Base-by-base conservation (phyloP, 2,888 invertebrate genomes). In the Uloborus plumipes region DNA sequence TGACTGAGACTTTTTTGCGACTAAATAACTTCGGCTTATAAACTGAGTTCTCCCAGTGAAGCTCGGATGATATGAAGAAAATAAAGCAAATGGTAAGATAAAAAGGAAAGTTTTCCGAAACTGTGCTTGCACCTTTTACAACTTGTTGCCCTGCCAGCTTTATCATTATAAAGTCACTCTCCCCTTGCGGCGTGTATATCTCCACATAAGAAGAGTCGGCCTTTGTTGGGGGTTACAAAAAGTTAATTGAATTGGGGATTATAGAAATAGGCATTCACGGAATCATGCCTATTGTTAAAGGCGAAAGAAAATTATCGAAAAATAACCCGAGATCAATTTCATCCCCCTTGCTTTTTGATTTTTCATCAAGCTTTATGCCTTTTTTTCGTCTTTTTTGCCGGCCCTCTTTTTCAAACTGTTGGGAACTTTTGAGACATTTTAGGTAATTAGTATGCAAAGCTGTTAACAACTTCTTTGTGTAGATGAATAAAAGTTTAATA, bases 401-500 rank as follows among this genome's bases (percentile, higher is more conserved):
- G 20, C 39, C 7, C 11, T 39, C 39, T 31, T 16, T n/a, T 47
- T 65, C 49, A n/a, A 22, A 18, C 18, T 39, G n/a, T 31, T 20
- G 51, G 31, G 73, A 53, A 70, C 70, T 76, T 82, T 82, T 76
- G 71, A 75, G 75, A 72, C 81, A 76, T 82, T 82, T 82, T 74
- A 72, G 71, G 67, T 83, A 83, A 83, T 83, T 83, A 83, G 77
- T 73, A 83, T 83, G 83, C 77, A 83, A 83, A 83, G 83, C 83
- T 73, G 77, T 83, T 83, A 83, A 83, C 82, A 76, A 59, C 83
- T 73, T 77, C 83, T 76, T 76, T 77, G 72, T 77, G 77, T 77
- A 72, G 49, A 51, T 77, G 83, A 77, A 83, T 83, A 83, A 83
- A 83, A 83, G 73, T 83, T 83, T 83, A 83, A 83, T 83, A 72